A percentile compares a stretch with the other conserved stretches of the same genome.
phyloP scores from a whole-genome alignment of 2,113 vertebrate genomes.

The Myrmecobius fasciatus region DNA sequence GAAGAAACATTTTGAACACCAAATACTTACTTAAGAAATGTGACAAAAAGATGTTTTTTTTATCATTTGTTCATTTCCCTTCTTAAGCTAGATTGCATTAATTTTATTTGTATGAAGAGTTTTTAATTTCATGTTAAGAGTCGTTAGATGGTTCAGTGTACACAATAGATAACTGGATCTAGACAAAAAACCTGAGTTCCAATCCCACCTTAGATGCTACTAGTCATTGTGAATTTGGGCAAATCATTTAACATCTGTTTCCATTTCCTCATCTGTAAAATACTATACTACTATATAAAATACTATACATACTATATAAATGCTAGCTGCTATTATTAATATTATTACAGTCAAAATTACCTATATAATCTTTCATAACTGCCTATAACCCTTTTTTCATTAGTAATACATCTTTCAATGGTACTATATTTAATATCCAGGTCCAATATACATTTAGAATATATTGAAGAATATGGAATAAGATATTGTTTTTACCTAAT shows the following conservation, averaged over 20 bases:
- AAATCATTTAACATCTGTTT: background rate
- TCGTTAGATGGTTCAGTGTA: background rate
- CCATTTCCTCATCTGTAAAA: background rate
- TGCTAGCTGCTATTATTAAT: background rate
- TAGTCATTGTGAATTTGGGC: background rate
- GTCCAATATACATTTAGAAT: background rate
- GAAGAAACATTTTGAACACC: background rate
- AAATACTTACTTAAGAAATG: background rate
- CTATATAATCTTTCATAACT: background rate
- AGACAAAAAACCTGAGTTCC: background rate
- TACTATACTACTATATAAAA: too few species aligned
- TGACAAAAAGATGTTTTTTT: background rate
- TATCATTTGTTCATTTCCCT: background rate
- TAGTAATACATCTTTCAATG: background rate
- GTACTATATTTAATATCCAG: background rate
- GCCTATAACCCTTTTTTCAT: background rate
- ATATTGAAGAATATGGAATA: background rate
- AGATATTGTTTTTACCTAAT: background rate
- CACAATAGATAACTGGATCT: background rate
- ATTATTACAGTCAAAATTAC: background rate
- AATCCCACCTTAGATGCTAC: background rate
- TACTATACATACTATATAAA: background rate
- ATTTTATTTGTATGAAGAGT: background rate
- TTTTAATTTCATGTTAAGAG: background rate
- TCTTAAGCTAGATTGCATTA: background rate